Base-by-base conservation (phyloP, 1,140 invertebrate species). In the Leptinotarsa defecta region DNA sequence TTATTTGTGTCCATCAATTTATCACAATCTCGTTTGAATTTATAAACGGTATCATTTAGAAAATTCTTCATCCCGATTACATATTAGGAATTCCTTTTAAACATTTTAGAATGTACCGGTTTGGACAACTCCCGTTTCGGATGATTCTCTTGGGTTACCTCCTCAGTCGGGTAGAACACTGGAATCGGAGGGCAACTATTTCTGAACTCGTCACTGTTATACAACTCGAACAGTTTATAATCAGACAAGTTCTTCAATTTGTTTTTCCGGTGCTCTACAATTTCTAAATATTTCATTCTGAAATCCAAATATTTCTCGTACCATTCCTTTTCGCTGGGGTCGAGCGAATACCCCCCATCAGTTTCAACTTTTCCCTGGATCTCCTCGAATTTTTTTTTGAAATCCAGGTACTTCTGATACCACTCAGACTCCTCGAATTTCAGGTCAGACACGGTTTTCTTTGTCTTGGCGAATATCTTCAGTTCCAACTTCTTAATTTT, bases 351-450 rank as follows among this genome's bases (percentile, higher is more conserved):
- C 13, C 70, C 62, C 17, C 78, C 78, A 6, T 4, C 13, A n/a
- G 17, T 68, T 17, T 74, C 67, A 3, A 79, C 62, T 76, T 81
- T 83, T 0, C 61, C 19, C 48, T 77, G 49, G 17, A 81, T 75
- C 4, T 49, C 48, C 61, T 75, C 43, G 22, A 77, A 75, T 34
- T 24, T 79, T 22, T 81, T 71, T 70, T 76, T 80, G 63, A 77
- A 82, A 3, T 73, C 68, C 27, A 73, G 22, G 61, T 81, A 83
- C 19, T 78, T 68, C 70, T 77, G 68, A 71, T 80, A 82, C 82
- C 82, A 83, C 1, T 78, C 73, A 1, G 79, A 81, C 52, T 81
- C 76, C 17, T 78, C 76, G 19, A 81, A 81, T 52, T 81, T 62
- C 8, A 81, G 43, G 22, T 72, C 69, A 4, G 74, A 78, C 3